These are phyloP conservation scores for Panzeria rudis DNA, from an alignment of 2,888 invertebrate genomes.

Conservation along the genomic window DNA sequence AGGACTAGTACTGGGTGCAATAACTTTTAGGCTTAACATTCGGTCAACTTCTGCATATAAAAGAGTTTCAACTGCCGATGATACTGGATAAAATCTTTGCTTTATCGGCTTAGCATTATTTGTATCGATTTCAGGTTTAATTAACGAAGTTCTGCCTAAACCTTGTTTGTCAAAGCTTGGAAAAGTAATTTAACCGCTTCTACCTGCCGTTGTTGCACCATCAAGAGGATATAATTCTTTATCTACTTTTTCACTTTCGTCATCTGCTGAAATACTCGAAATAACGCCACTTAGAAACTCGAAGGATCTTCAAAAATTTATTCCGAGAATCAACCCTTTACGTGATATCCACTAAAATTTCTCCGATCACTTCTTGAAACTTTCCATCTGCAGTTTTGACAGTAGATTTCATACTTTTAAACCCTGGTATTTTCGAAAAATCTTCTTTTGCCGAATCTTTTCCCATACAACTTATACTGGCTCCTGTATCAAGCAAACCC, in stretches of 20 bases:
- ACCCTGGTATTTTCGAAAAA: background rate
- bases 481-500: background rate
- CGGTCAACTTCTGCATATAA: background rate
- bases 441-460: background rate
- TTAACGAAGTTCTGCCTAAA: background rate
- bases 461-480: background rate
- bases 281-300: background rate
- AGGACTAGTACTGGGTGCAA: background rate
- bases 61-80: background rate
- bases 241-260: background rate
- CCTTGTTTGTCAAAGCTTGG: background rate
- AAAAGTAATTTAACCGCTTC: background rate
- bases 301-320: conserved; percentile 2
- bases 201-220: too few relatives aligned
- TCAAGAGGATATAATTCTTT: background rate
- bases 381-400: conserved; percentile 10
- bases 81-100: background rate
- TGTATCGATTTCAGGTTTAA: background rate
- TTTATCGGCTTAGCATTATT: background rate
- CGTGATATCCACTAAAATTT: background rate
- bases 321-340: background rate
- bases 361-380: background rate
- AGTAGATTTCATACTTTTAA: background rate
- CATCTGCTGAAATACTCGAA: too few relatives aligned
- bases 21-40: background rate